Conservation (phyloP, 2,888 invertebrate species). For the Heliconius charithonia region DNA sequence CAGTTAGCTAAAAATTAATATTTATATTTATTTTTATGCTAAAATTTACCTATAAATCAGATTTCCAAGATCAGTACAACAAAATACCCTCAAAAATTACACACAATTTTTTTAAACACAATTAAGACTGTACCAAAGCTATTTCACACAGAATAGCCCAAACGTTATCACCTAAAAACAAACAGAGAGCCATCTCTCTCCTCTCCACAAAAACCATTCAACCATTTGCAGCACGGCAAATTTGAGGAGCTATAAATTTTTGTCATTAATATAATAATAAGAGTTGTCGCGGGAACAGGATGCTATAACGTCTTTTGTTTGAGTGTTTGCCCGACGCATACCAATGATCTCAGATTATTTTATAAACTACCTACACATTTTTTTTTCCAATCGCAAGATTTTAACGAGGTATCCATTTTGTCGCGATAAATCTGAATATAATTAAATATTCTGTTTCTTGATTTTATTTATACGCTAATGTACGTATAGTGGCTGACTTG, state of each 20-base stretch:
- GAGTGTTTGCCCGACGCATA: slow-evolving; percentile 74
- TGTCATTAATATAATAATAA: slow-evolving; percentile 82
- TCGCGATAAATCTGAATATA: slow-evolving; percentile 41
- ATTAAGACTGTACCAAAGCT: no score
- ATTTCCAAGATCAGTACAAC: no score
- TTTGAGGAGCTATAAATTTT: slow-evolving; percentile 82
- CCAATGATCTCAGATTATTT: slow-evolving; percentile 66
- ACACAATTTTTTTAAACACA: no score
- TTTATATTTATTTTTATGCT: no score
- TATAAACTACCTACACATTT: slow-evolving; percentile 61
- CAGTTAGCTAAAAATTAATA: no score
- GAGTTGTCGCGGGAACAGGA: slow-evolving; percentile 79
- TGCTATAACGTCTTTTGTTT: slow-evolving; percentile 82
- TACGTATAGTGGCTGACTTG: slow-evolving; percentile 34
- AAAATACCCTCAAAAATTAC: no score
- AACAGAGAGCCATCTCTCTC: not conserved
- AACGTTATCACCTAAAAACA: no score
- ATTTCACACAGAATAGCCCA: no score
- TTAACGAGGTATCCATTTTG: slow-evolving; percentile 38
- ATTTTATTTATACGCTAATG: slow-evolving; percentile 47
- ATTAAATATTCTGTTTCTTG: slow-evolving; percentile 46
- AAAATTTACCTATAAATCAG: no score
- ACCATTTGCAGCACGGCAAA: slow-evolving; percentile 79
- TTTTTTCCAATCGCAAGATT: slow-evolving; percentile 55
- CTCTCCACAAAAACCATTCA: slow-evolving; percentile 51